Evolutionary conservation across 2,797 vertebrate species (phyloP), one percentile per base, ranked within the genome.

Genomic region (Enteromius argenteus): DNA sequence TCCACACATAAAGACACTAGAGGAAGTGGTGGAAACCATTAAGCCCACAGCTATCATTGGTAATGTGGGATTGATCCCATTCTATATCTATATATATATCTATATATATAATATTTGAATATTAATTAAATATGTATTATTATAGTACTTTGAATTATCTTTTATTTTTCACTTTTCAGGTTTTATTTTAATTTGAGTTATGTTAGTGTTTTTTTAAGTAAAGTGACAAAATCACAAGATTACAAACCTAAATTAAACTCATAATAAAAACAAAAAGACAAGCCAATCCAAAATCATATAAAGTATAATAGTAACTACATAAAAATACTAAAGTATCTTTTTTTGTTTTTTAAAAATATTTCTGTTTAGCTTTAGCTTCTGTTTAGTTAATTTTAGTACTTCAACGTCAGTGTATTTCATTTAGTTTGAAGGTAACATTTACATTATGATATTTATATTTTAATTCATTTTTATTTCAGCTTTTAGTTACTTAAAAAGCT

Each of bases 11-110:
- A 96, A 93, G 87, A 97, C 96, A 0, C 92, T 99, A 87, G 97
- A 98, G 91, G 98, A 99, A 88, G 97, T 96, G 81, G 98, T 99
- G 85, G 90, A 93, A 83, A 96, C 94, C 90, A 91, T 99, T 88
- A 99, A 98, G 89, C 98, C 98, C 88, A 96, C 97, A 0, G 96
- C 97, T 67, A 93, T 99, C 89, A 98, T 99, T 90, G 98, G 98
- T 99, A 91, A 92, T 91, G 71, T 35, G 6, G n/a, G 10, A 23
- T 15, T 49, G 11, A 39, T 19, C 14, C 21, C 3, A 1, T 37
- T 56, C 30, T 56, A 8, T 53, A 51, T 11, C 15, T 17, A 49
- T 32, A 1, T 32, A 32, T 32, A 5, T 14, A 42, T 56, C 0
- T 37, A 35, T 44, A 44, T 44, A 44, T 44, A 44, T 44, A 44